Base-by-base conservation (phyloP, 2,888 invertebrate genomes). In the Drosophila kambysellisi region DNA sequence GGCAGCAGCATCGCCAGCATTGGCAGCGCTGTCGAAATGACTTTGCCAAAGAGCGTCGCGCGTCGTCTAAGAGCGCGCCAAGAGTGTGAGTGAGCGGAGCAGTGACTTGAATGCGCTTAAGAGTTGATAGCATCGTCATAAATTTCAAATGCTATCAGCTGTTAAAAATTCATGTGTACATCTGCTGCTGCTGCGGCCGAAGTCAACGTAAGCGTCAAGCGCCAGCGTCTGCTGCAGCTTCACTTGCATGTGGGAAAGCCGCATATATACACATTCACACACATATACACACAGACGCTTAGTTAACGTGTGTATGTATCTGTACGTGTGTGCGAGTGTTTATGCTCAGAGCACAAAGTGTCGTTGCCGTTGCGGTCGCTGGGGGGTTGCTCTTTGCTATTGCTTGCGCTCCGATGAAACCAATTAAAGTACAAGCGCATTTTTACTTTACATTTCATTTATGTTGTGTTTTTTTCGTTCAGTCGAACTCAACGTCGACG, bases 71-170 rank as follows among this genome's bases (percentile, higher is more conserved):
- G 79, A 77, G 77, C 58, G 56, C 51, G 48, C 41, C 29, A 37
- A 58, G 52, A 43, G 35, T n/a, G 48, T 35, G 53, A 64, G 53
- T 29, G 57, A 62, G 66, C 53, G 66, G 30, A 54, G 53, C 35
- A 5, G 43, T 25, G 59, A 43, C 33, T 58, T 53, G 12, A 33
- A 51, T 70, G 70, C 67, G 66, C 50, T 58, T 59, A 60, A 73
- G 77, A 69, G 87, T 53, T 53, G 50, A 53, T 76, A 61, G 43
- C 74, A 63, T 80, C 72, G 70, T 59, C 80, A 86, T 88, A 86
- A 84, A 84, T 84, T 86, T 74, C 53, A 66, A 88, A 83, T 81
- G 83, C 74, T 71, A 89, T 84, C 84, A 84, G 84, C 84, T 84
- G 84, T 89, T 87, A 66, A 73, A 82, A 87, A 83, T 75, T 65